phyloP scores from a whole-genome alignment of 2,797 vertebrate genomes.

The Diplodus puntazzo region DNA sequence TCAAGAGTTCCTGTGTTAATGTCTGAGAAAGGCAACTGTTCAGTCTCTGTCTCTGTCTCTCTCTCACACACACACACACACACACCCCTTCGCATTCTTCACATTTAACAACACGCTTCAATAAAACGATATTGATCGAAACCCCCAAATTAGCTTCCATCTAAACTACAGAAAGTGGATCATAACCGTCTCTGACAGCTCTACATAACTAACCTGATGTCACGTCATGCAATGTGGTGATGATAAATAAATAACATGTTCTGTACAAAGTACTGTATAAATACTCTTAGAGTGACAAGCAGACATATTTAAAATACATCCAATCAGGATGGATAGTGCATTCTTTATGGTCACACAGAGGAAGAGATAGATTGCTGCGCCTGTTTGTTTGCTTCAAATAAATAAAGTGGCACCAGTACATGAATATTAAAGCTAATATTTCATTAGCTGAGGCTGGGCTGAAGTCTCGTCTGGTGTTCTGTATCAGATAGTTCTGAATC shows the following conservation, averaged over 20 bases:
- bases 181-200: constrained; percentile 41
- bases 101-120: constrained; percentile 20
- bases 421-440: constrained; percentile 54
- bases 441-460: constrained; percentile 41
- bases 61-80: constrained; percentile 33
- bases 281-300: constrained; percentile 60
- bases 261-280: constrained; percentile 66
- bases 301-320: constrained; percentile 43
- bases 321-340: constrained; percentile 65
- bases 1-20: constrained; percentile 39
- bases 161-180: constrained; percentile 28
- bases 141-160: constrained; percentile 6
- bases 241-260: constrained; percentile 63
- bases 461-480: constrained; percentile 28
- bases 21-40: constrained; percentile 67
- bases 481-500: constrained; percentile 23
- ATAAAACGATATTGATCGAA: constrained; percentile 8
- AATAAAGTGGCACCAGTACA: constrained; percentile 73
- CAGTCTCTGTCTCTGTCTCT: constrained; percentile 31
- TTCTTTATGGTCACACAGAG: constrained; percentile 53
- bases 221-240: constrained; percentile 48
- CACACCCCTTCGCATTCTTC: constrained; percentile 25
- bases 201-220: constrained; percentile 5
- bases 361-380: constrained; percentile 49
- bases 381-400: constrained; percentile 40